Base-by-base conservation (phyloP, 2,888 invertebrate species). In the Prostheceraeus crozeri region DNA sequence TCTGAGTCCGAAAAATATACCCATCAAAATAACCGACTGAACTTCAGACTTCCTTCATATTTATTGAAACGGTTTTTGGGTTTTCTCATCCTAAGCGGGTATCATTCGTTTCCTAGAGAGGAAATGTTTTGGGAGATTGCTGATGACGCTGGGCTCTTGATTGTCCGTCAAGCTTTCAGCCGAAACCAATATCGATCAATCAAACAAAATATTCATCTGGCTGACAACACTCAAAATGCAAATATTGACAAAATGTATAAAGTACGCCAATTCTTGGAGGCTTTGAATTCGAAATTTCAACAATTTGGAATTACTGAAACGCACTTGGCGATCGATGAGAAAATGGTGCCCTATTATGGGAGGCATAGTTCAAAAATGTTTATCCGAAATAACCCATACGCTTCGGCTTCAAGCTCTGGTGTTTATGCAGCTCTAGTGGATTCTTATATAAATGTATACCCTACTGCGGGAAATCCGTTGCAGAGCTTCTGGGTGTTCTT, bases 291-390 rank as follows among this genome's bases (percentile, higher is more conserved):
- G 14, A 40, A 40, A 40, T 62, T 61, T 40, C 30, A 61, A 11
- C 11, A n/a, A 35, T 62, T 57, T 28, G 40, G 40, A 40, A n/a
- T n/a, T 8, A 40, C 23, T n/a, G n/a, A 40, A 40, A 53, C 10
- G 3, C 30, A 55, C 16, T 59, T 63, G 8, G 16, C 48, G 35
- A 55, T 72, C 60, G 73, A 72, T 65, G 71, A 74, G 63, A 64
- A 68, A 8, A 72, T 74, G 72, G 66, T 70, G n/a, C 69, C 71
- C n/a, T 75, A 75, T 62, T 74, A 67, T 65, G 72, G 66, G 10
- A 27, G 58, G 27, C 67, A 67, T 56, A 60, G 65, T 19, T 46
- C 60, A 6, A 66, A 65, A 51, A 65, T 65, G 45, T 65, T 62
- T 35, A 66, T 63, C 16, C 45, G 62, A 27, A 66, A 21, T 67